These are phyloP conservation scores for Solenopsis fugax DNA, from an alignment of 1,140 invertebrate genomes.

Conservation along the genomic window DNA sequence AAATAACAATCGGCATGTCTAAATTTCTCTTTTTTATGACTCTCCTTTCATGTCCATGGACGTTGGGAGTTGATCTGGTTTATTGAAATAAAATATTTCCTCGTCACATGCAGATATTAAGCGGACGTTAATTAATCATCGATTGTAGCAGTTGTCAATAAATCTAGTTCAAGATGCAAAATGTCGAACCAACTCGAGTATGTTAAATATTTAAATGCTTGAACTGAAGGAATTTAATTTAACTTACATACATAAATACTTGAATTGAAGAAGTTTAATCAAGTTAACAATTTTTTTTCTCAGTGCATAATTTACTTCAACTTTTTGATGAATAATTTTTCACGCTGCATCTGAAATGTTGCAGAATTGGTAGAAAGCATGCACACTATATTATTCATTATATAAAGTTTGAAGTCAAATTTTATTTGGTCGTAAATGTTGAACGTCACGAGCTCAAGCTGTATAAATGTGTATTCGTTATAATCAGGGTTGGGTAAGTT, in stretches of 20 bases:
- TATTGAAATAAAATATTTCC: background rate
- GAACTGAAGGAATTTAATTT: too few relatives aligned
- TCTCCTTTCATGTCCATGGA: background rate
- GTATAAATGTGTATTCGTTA: constrained; percentile 5
- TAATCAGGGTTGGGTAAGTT: too few relatives aligned
- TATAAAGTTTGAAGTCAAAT: background rate
- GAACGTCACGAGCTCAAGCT: background rate
- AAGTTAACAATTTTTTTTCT: too few relatives aligned
- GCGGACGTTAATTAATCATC: background rate
- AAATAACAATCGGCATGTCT: background rate
- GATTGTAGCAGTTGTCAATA: background rate
- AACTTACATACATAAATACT: too few relatives aligned
- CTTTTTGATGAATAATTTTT: background rate
- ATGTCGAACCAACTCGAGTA: background rate
- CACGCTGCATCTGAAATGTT: background rate
- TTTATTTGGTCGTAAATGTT: constrained; percentile 7
- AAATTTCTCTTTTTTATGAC: background rate
- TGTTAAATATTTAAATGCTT: too few relatives aligned
- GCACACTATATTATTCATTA: background rate
- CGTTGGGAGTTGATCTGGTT: background rate
- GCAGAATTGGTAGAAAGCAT: background rate
- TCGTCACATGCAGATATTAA: background rate
- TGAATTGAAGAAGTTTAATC: too few relatives aligned
- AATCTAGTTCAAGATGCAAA: background rate
- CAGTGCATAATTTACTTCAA: background rate